Evolutionary conservation across 2,113 vertebrate genomes (phyloP).

Genomic region (Onychostruthus taczanowskii): DNA sequence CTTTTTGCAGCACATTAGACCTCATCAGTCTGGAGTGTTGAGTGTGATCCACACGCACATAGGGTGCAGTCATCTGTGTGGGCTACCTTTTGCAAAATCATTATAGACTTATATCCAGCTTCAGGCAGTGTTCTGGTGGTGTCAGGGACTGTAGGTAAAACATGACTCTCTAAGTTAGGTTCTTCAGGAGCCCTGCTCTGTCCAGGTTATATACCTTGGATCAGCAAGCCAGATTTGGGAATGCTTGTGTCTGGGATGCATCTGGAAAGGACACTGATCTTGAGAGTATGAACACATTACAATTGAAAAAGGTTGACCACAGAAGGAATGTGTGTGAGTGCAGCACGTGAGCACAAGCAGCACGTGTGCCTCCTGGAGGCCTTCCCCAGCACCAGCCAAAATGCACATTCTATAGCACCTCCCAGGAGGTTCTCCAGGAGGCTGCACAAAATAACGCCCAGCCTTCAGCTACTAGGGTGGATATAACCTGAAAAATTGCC

Average conservation of each 20-base stretch:
- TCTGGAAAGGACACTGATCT: slow-evolving; percentile 16
- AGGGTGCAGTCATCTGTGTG: background rate
- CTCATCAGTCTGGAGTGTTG: background rate
- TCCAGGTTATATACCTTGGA: background rate
- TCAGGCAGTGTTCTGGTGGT: background rate
- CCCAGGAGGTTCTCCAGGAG: background rate
- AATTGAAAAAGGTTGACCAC: background rate
- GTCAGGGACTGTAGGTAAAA: background rate
- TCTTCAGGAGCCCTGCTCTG: background rate
- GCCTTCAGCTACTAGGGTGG: background rate
- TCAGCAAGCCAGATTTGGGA: slow-evolving; percentile 3
- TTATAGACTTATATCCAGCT: background rate
- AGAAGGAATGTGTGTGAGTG: background rate
- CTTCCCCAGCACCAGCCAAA: background rate
- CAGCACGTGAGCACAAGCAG: background rate
- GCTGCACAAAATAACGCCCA: background rate
- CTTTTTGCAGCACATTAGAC: background rate
- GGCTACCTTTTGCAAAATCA: background rate
- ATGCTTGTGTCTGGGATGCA: background rate
- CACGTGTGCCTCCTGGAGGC: background rate
- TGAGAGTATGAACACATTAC: background rate
- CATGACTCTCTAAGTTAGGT: background rate
- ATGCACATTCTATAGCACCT: background rate
- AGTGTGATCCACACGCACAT: background rate
- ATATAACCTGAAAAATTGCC: background rate